A percentile compares a stretch with the other conserved stretches of the same genome.
Conservation (phyloP, 1,140 invertebrate genomes). For the Antheraea pernyi region DNA sequence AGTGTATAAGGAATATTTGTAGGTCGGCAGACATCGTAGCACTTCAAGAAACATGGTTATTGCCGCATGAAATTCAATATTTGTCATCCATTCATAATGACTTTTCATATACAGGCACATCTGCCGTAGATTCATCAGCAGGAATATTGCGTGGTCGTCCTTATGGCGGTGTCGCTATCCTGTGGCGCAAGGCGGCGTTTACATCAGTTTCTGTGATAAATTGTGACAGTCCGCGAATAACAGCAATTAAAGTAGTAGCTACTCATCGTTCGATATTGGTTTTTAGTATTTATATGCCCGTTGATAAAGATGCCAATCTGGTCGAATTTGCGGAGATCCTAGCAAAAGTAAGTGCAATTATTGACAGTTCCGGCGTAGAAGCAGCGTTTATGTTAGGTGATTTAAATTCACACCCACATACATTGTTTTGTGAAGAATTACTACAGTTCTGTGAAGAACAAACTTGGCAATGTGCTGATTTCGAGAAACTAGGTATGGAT, state of each 20-base stretch:
- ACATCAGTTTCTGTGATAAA: constrained; percentile 25
- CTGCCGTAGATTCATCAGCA: constrained; percentile 6
- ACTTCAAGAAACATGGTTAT: constrained; percentile 11
- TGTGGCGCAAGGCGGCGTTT: constrained; percentile 27
- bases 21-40: background rate
- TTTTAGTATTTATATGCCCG: constrained; percentile 37
- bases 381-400: constrained; percentile 28
- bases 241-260: constrained; percentile 26
- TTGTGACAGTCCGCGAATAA: constrained; percentile 24
- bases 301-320: constrained; percentile 17
- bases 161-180: constrained; percentile 11
- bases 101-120: constrained; percentile 19
- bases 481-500: constrained; percentile 16
- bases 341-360: constrained; percentile 26
- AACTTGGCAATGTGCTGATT: constrained; percentile 25
- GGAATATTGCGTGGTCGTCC: constrained; percentile 8
- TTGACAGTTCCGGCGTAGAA: constrained; percentile 22
- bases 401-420: constrained; percentile 26
- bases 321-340: constrained; percentile 30
- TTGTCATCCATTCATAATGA: background rate
- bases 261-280: constrained; percentile 24
- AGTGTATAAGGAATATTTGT: background rate
- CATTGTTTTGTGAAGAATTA: constrained; percentile 26
- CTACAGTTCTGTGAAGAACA: constrained; percentile 24
- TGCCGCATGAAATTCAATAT: background rate